Conservation (phyloP, 37 sponge, comb jelly and placozoan species). For the Crambe crambe region DNA sequence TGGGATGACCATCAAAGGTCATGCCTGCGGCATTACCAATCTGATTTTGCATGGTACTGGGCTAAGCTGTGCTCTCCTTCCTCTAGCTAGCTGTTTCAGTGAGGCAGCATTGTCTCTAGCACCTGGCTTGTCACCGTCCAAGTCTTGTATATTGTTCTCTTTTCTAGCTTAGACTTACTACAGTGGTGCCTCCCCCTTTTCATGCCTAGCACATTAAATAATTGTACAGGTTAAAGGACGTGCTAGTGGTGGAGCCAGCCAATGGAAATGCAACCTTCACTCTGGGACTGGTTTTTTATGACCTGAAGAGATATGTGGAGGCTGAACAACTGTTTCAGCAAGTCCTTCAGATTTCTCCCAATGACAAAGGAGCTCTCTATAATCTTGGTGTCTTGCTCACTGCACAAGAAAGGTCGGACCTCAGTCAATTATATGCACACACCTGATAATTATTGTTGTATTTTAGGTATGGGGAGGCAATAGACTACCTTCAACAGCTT, state of each 20-base stretch:
- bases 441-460: not conserved
- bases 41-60: too few relatives aligned
- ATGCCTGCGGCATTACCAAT: too few relatives aligned
- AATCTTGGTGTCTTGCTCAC: slow-evolving; percentile 14
- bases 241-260: slow-evolving; percentile 14
- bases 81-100: too few relatives aligned
- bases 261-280: slow-evolving; percentile 24
- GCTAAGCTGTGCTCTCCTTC: too few relatives aligned
- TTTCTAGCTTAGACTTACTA: not conserved
- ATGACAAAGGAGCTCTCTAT: slow-evolving; percentile 49
- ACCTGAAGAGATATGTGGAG: slow-evolving; percentile 17
- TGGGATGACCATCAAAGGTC: too few relatives aligned
- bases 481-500: not conserved
- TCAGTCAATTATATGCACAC: not conserved
- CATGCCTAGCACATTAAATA: not conserved
- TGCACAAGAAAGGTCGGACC: not conserved
- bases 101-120: too few relatives aligned
- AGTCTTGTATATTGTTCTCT: too few relatives aligned
- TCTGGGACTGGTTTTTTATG: slow-evolving; percentile 48
- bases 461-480: not conserved
- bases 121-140: too few relatives aligned
- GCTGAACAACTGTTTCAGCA: slow-evolving; percentile 36
- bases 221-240: slow-evolving; percentile 18
- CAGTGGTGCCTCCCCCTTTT: not conserved
- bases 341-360: slow-evolving; percentile 32